Base-by-base conservation (phyloP, 1,140 invertebrate genomes). In the Tetragonula clypearis region DNA sequence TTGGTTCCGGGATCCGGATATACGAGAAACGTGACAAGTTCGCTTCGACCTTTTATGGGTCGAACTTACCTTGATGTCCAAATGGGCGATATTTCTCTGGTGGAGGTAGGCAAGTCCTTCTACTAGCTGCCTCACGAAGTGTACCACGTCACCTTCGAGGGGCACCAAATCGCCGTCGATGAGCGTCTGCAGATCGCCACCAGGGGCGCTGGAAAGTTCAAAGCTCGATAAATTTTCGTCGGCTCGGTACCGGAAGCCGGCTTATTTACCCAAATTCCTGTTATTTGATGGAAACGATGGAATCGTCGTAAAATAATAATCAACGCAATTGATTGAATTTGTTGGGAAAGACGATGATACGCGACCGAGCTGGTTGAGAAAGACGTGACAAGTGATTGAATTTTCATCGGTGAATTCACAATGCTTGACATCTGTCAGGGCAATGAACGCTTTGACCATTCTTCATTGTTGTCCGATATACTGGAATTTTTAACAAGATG, bases 131-230 rank as follows among this genome's bases (percentile, higher is more conserved):
- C 95, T 95, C 88, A 97, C 95, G 90, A 97, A 96, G 92, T 97
- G 96, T 49, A 96, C 95, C 56, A 96, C 96, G 92, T 97, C 96
- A 84, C 95, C 94, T 93, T 98, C 97, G 86, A 96, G 96, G 75
- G 97, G 96, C 68, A 96, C 96, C 91, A 97, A 95, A 92, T 97
- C 97, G 88, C 97, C 96, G 92, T 97, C 97, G 92, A 97, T 96
- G 68, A 97, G 95, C 58, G 96, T 96, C 93, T 97, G 97, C 82
- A 98, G 94, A 94, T 98, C 97, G 41, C 97, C 97, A 65, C 97
- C 97, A 71, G 96, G 96, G 78, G 97, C 97, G 93, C 97, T 97
- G 94, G 88, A 95, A 94, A 92, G 88, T 84, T 55, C 15, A n/a
- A 72, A 71, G 41, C 41, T 73, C 78, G 30, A 68, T 35, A 3